Conservation (phyloP, 2,797 vertebrate genomes). For the Macropus fuliginosus region DNA sequence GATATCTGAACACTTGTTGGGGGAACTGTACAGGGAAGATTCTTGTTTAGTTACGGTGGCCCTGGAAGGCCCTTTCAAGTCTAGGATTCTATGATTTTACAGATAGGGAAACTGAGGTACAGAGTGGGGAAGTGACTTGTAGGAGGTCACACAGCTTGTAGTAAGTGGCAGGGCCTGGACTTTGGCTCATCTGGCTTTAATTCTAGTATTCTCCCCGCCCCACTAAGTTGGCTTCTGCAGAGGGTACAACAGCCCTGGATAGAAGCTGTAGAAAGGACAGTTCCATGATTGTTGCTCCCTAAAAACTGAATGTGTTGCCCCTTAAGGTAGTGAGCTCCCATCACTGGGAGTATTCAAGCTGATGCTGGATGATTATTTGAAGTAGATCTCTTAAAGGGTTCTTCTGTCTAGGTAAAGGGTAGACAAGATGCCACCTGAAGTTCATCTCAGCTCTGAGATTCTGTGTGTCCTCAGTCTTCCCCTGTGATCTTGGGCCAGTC, state of each 20-base stretch:
- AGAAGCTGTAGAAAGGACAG: not conserved
- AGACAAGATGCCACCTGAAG: not conserved
- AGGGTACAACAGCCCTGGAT: not conserved
- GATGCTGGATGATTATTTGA: not conserved
- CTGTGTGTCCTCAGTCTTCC: not conserved
- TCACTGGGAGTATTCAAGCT: not conserved
- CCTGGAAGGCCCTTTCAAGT: not conserved
- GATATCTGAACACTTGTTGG: not conserved
- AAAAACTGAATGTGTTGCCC: not conserved
- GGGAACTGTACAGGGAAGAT: not conserved
- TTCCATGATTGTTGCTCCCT: not conserved
- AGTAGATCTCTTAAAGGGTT: not conserved
- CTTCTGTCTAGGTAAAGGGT: not conserved
- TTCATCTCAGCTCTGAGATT: not conserved
- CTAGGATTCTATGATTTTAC: not conserved
- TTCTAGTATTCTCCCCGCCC: not conserved
- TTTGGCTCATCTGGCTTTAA: not conserved
- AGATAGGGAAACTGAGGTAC: not conserved
- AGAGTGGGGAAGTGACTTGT: not conserved
- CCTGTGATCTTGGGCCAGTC: not conserved
- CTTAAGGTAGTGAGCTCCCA: not conserved
- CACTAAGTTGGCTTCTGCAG: not conserved
- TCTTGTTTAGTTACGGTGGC: not conserved
- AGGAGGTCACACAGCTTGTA: not conserved
- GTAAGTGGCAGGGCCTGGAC: not conserved